Base-by-base conservation (phyloP, 30 jellyfish, hydroid and myxozoan genomes). In the Clytia hemisphaerica region DNA sequence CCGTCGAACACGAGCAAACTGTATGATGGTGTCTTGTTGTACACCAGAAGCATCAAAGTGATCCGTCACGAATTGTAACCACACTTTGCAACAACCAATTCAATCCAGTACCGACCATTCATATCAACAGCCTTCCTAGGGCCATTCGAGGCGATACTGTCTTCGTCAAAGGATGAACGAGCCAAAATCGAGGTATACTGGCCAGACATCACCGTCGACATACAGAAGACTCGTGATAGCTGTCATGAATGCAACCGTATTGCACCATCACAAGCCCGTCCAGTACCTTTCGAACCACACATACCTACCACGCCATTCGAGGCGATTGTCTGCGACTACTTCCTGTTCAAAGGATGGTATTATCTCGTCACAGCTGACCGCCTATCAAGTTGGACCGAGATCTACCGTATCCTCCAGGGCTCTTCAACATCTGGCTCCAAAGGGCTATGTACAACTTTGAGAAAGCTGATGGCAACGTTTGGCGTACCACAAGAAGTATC, bases 341-440 rank as follows among this genome's bases (percentile, higher is more conserved):
- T 51, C 12, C 12, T 7, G 32, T 10, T 51, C 12, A 10, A 10
- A 51, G 66, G 66, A 10, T 51, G 66, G 66, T 7, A 51, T 22
- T 51, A 51, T 22, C 66, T 51, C 12, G 30, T 51, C 21, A 22
- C 30, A 6, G n/a, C n/a, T 2, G 75, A 61, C n/a, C 14, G 75
- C 14, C 75, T 61, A 3, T n/a, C n/a, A n/a, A 6, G 70, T 3
- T 61, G 75, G 75, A 35, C 63, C 6, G 75, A 61, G 24, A 37
- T 61, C 5, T 21, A 15, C 29, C 59, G 61, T 25, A 59, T 59
- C 10, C 72, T 6, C 15, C 59, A 25, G 16, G 61, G 60, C 12
- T 18, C 72, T 25, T 21, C 59, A 25, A 61, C 6, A 59, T 59
- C 72, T 59, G 72, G 72, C 10, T 25, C 72, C 12, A 25, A 31